Percentiles rank a stretch among this genome's conserved stretches.
phyloP scores from a whole-genome alignment of 2,797 vertebrate species.

The Chloroceryle inda region DNA sequence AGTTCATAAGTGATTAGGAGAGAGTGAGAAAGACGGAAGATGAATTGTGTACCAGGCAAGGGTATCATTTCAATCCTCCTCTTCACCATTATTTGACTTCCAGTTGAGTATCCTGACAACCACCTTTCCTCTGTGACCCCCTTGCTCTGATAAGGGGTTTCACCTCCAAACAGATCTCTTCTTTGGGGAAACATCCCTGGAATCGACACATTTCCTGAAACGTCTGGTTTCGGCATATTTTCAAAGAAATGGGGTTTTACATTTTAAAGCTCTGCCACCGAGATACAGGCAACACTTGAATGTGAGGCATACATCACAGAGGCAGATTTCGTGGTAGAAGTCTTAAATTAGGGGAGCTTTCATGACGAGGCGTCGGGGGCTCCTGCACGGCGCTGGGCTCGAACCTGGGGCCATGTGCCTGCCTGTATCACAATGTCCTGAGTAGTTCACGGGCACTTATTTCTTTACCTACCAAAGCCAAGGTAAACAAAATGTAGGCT shows the following conservation, averaged over 20 bases:
- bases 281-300: neutral
- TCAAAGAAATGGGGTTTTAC: neutral
- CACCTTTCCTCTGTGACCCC: neutral
- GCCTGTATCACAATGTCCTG: rapidly evolving
- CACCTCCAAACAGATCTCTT: neutral
- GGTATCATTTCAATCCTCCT: neutral
- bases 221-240: neutral
- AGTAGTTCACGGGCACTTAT: neutral
- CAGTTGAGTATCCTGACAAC: neutral
- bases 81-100: neutral
- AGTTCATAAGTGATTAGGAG: neutral
- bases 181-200: neutral
- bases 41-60: neutral
- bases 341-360: neutral
- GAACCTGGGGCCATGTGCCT: rapidly evolving
- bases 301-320: neutral
- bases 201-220: neutral
- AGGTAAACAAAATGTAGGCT: neutral
- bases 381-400: neutral
- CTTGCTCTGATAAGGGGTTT: neutral
- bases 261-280: neutral
- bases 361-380: rapidly evolving
- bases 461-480: neutral
- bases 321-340: too few species aligned
- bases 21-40: neutral